These are phyloP conservation scores for Orius insidiosus DNA, from an alignment of 1,140 invertebrate species.

Conservation along the genomic window DNA sequence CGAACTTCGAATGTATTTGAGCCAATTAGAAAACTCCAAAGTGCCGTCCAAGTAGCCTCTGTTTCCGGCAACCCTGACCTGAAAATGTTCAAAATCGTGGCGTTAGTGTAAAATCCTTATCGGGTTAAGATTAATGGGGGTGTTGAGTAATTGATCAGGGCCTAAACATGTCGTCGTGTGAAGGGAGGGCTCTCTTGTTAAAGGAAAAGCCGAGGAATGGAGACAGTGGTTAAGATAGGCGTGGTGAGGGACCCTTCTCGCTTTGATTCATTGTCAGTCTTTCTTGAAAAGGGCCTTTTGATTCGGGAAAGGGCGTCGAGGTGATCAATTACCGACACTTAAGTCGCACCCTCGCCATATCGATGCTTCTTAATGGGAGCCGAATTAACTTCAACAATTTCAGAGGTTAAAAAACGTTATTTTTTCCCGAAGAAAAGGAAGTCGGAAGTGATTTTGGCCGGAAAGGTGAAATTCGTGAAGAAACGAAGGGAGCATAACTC, in stretches of 20 bases:
- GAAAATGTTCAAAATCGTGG: conserved; percentile 23
- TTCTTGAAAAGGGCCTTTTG: too few relatives aligned
- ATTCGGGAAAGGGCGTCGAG: too few relatives aligned
- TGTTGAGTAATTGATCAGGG: neutral
- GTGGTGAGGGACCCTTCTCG: neutral
- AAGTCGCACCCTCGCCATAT: too few relatives aligned
- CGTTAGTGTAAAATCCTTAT: neutral
- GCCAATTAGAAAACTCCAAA: conserved; percentile 56
- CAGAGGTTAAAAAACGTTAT: too few relatives aligned
- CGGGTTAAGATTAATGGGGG: neutral
- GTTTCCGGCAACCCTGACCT: conserved; percentile 51
- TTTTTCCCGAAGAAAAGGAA: too few relatives aligned
- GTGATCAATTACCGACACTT: too few relatives aligned
- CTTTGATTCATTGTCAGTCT: too few relatives aligned
- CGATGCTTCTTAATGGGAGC: too few relatives aligned
- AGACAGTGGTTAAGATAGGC: neutral
- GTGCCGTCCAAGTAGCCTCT: conserved; percentile 62
- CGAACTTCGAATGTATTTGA: conserved; percentile 54
- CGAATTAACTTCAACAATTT: too few relatives aligned
- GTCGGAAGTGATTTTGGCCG: too few relatives aligned
- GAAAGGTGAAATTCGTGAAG: too few relatives aligned
- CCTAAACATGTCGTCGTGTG: neutral
- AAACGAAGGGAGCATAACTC: too few relatives aligned
- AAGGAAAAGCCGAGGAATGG: neutral
- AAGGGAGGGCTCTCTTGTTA: neutral